Evolutionary conservation across 1,140 invertebrate species (phyloP), one percentile per base, ranked within the genome.

Genomic region (Chymomyza costata): DNA sequence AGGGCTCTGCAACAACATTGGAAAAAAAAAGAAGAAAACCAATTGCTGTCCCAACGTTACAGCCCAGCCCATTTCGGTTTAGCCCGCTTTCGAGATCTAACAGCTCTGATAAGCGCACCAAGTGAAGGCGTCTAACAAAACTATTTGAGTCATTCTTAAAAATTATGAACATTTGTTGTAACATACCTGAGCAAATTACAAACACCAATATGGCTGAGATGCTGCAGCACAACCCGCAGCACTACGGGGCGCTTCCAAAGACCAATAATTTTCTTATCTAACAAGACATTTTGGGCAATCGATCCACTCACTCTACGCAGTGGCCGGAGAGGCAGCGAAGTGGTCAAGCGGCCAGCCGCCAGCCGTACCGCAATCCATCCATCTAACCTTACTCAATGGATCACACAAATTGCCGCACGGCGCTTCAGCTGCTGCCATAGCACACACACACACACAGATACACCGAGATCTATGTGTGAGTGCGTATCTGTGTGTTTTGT

Each of bases 141-240:
- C 54, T 59, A 59, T 66, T 54, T 43, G 60, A 80, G 73, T 80
- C 73, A 80, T 80, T 80, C 73, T 80, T 81, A 73, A 80, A 78
- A 80, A 80, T 80, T 80, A 80, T 80, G 73, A 80, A 68, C 73
- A 80, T 80, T 78, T 80, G 58, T 65, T 78, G 54, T 55, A 66
- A 78, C 47, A 67, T 80, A 80, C 73, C 73, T 80, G 67, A 50
- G 58, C 73, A 78, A 78, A 78, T 78, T 78, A 78, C 63, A 51
- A 31, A 64, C 45, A 45, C 21, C 21, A 25, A 25, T 8, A 25
- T 61, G 45, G 32, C 73, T 54, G 73, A n/a, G 67, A 19, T 37
- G 18, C 32, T 18, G 34, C 46, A 14, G 10, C 25, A 28, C 25
- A 34, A 32, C 32, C 43, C 55, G 17, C 30, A 40, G 34, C 28